Conservation (phyloP, 1,140 invertebrate species). For the Radopholus similis region DNA sequence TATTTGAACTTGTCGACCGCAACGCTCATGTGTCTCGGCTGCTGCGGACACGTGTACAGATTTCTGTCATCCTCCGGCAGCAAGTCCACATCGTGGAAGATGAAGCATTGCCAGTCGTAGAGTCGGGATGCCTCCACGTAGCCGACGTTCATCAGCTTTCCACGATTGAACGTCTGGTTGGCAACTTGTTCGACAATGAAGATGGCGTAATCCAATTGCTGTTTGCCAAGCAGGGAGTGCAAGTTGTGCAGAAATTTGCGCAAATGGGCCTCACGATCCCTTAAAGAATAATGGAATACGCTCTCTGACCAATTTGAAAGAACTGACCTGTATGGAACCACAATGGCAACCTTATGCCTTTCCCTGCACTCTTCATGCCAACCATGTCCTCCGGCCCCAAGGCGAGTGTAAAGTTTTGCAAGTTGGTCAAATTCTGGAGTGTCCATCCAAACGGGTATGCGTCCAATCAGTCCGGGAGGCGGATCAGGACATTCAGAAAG, state of each 20-base stretch:
- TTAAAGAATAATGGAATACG: constrained; percentile 1
- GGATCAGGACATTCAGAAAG: constrained; percentile 18
- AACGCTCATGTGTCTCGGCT: constrained; percentile 79
- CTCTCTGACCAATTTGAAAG: neutral
- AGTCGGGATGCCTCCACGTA: constrained; percentile 63
- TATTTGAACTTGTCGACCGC: constrained; percentile 84
- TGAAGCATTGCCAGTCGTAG: constrained; percentile 71
- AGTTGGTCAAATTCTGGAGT: constrained; percentile 36
- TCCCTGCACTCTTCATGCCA: constrained; percentile 43
- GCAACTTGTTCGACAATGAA: constrained; percentile 80
- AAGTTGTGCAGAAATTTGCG: constrained; percentile 57
- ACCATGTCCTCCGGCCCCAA: constrained; percentile 53
- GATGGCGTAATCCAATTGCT: constrained; percentile 78
- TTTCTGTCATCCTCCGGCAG: constrained; percentile 82
- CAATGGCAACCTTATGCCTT: constrained; percentile 51
- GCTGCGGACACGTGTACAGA: constrained; percentile 82
- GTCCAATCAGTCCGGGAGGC: constrained; percentile 44
- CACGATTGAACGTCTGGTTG: constrained; percentile 75
- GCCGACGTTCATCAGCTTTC: constrained; percentile 86
- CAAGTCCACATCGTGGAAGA: constrained; percentile 91
- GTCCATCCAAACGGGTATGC: constrained; percentile 56
- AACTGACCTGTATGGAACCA: constrained; percentile 48
- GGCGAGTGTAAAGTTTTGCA: constrained; percentile 45
- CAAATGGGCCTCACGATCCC: constrained; percentile 48
- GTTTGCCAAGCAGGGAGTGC: constrained; percentile 52